phyloP scores from a whole-genome alignment of 2,113 vertebrate species.

The Gadus chalcogrammus region DNA sequence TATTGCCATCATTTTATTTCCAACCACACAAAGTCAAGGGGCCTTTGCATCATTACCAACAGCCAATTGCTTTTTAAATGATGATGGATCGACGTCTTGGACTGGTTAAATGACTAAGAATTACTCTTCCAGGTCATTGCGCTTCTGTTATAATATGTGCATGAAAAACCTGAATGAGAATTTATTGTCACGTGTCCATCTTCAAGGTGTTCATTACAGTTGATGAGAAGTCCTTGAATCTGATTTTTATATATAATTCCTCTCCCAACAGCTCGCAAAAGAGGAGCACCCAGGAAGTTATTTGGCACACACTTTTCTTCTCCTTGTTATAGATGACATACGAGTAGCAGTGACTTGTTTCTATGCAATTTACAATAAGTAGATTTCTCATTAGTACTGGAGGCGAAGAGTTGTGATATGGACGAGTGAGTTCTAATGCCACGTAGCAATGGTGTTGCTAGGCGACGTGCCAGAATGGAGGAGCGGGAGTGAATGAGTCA shows the following conservation, averaged over 20 bases:
- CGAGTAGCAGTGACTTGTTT: too few relatives aligned
- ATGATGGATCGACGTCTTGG: slow-evolving; percentile 45
- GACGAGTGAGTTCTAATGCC: too few relatives aligned
- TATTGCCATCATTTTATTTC: slow-evolving; percentile 32
- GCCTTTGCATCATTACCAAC: slow-evolving; percentile 36
- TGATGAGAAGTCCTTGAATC: slow-evolving; percentile 27
- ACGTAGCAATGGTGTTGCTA: too few relatives aligned
- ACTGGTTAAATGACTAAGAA: slow-evolving; percentile 32
- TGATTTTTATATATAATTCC: too few relatives aligned
- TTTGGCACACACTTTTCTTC: too few relatives aligned
- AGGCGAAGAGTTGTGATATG: too few relatives aligned
- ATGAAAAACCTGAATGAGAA: slow-evolving; percentile 25
- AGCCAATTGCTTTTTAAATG: slow-evolving; percentile 47
- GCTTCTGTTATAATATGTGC: slow-evolving; percentile 37
- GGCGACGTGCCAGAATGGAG: too few relatives aligned
- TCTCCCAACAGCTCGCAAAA: too few relatives aligned
- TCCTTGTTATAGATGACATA: too few relatives aligned
- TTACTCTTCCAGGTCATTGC: slow-evolving; percentile 31
- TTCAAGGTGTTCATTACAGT: slow-evolving; percentile 15
- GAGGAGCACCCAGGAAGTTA: too few relatives aligned
- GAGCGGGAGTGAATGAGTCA: too few relatives aligned
- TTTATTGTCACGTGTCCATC: neutral
- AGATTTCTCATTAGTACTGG: slow-evolving; percentile 5
- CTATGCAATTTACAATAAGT: neutral
- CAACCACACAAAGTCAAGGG: slow-evolving; percentile 22